phyloP scores from a whole-genome alignment of 1,140 invertebrate species.

The Stegodyphus dumicola region DNA sequence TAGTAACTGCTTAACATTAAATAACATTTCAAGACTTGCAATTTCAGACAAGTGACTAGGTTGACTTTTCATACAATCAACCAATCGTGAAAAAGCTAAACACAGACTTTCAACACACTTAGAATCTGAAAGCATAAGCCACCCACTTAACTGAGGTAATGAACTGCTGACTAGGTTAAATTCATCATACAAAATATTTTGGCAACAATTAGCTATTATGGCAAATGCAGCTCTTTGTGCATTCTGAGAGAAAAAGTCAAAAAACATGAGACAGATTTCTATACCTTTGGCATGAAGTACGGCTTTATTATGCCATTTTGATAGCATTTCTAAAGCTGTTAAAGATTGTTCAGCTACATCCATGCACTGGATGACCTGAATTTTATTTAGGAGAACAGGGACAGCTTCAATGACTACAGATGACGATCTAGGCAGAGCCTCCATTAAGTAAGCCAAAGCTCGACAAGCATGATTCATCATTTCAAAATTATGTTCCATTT shows the following conservation, averaged over 20 bases:
- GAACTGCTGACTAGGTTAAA: constrained; percentile 94
- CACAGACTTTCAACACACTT: constrained; percentile 98
- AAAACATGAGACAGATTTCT: constrained; percentile 91
- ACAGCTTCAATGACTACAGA: constrained; percentile 97
- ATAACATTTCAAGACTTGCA: constrained; percentile 88
- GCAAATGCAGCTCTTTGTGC: constrained; percentile 94
- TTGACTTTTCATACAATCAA: constrained; percentile 96
- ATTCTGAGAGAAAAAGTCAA: constrained; percentile 98
- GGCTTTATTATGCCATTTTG: constrained; percentile 92
- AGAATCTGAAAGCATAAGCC: constrained; percentile 94
- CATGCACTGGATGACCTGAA: constrained; percentile 98
- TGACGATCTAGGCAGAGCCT: constrained; percentile 94
- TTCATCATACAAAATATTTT: constrained; percentile 92
- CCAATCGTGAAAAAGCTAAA: constrained; percentile 89
- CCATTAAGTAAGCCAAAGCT: constrained; percentile 99
- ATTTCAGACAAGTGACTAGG: constrained; percentile 92
- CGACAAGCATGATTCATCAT: constrained; percentile 99
- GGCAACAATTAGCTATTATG: constrained; percentile 96
- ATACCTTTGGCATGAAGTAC: constrained; percentile 95
- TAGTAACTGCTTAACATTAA: constrained; percentile 91
- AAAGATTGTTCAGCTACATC: constrained; percentile 98
- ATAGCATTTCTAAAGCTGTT: constrained; percentile 96
- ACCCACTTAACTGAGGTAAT: constrained; percentile 83
- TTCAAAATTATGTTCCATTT: constrained; percentile 98
- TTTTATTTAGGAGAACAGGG: constrained; percentile 92